Percentiles rank a stretch among this genome's conserved stretches.
These are phyloP conservation scores for Brienomyrus longianalis DNA, from an alignment of 2,113 vertebrate species.

Conservation along the genomic window DNA sequence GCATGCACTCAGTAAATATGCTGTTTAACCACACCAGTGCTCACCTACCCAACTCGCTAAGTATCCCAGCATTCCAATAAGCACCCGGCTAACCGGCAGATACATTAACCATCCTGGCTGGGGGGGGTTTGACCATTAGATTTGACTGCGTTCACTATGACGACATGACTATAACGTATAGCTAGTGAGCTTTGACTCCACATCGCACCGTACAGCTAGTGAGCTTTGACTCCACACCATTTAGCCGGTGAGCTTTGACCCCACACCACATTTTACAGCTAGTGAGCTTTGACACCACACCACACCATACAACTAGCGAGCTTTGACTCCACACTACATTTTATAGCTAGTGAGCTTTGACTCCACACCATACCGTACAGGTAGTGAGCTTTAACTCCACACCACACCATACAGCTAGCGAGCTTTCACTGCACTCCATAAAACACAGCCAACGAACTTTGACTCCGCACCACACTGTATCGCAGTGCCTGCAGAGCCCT, in stretches of 20 bases:
- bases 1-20: background rate
- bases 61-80: background rate
- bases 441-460: background rate
- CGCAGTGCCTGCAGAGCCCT: background rate
- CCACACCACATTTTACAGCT: background rate
- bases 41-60: background rate
- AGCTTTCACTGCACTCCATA: too few species aligned
- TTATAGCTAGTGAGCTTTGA: background rate
- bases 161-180: background rate
- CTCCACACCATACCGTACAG: background rate
- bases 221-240: background rate
- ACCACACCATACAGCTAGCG: too few species aligned
- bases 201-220: background rate
- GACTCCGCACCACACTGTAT: background rate
- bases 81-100: background rate
- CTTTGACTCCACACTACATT: too few species aligned
- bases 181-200: background rate
- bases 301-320: too few species aligned
- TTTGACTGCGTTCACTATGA: background rate
- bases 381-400: too few species aligned
- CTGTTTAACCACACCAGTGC: background rate
- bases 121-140: background rate
- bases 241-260: too few species aligned
- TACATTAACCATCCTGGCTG: background rate
- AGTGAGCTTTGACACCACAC: too few species aligned